These are phyloP conservation scores for Marmota flaviventris DNA, from an alignment of 2,113 vertebrate species.

Conservation along the genomic window DNA sequence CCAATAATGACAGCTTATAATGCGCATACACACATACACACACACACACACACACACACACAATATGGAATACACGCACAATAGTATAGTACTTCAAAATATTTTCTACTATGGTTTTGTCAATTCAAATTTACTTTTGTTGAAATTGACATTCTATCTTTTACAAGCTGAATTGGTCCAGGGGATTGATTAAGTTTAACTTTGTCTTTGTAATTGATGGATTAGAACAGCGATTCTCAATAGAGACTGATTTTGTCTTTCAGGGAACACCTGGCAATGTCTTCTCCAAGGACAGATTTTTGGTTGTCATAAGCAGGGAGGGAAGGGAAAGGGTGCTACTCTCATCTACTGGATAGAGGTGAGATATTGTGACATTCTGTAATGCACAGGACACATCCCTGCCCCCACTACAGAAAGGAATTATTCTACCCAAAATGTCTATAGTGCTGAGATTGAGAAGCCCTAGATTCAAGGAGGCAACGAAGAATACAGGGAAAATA, in stretches of 20 bases:
- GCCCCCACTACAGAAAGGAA: no score
- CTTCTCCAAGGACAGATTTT: neutral
- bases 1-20: neutral
- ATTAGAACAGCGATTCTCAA: neutral
- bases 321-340: fast-evolving
- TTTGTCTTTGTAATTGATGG: neutral
- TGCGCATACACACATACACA: no score
- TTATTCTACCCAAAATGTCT: neutral
- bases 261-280: neutral
- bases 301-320: neutral
- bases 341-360: neutral
- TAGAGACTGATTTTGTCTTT: neutral
- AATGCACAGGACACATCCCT: neutral
- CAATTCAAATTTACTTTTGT: constrained; percentile 43
- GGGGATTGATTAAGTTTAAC: neutral
- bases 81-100: constrained; percentile 61
- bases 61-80: neutral
- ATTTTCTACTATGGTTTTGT: constrained; percentile 52
- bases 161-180: neutral
- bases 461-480: neutral
- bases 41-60: neutral
- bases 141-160: constrained; percentile 56
- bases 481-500: neutral
- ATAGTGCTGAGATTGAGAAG: neutral
- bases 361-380: neutral